Conservation (phyloP, 2,113 vertebrate species). For the Nannobrachium achirus region DNA sequence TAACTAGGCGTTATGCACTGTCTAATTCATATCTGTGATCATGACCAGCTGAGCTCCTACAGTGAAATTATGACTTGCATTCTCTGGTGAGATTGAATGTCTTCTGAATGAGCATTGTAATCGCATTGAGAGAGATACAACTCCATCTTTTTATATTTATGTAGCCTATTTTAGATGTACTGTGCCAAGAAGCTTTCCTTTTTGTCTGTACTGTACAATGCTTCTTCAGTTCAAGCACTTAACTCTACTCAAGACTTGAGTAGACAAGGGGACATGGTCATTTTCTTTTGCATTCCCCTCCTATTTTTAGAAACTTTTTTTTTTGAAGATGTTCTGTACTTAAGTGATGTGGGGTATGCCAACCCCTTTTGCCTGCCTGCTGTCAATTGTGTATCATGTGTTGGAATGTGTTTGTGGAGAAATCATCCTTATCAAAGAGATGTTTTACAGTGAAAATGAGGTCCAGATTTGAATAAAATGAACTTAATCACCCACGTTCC, state of each 20-base stretch:
- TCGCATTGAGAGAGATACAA: neutral
- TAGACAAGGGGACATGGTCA: slow-evolving; percentile 5
- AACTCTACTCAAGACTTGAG: slow-evolving; percentile 18
- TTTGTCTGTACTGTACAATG: neutral
- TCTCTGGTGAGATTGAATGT: slow-evolving; percentile 1
- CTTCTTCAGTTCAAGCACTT: slow-evolving; percentile 12
- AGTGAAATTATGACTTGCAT: slow-evolving; percentile 23
- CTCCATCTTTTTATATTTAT: slow-evolving; percentile 10
- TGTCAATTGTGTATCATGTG: slow-evolving; percentile 33
- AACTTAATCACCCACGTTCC: slow-evolving; percentile 30
- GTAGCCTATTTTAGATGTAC: slow-evolving; percentile 30
- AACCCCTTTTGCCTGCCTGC: slow-evolving; percentile 42
- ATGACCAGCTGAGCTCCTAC: neutral
- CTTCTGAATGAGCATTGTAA: slow-evolving; percentile 20
- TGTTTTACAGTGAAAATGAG: slow-evolving; percentile 59
- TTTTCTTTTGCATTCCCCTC: neutral
- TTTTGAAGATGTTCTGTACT: slow-evolving; percentile 29
- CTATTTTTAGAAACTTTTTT: slow-evolving; percentile 13
- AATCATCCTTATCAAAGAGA: slow-evolving; percentile 20
- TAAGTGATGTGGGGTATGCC: slow-evolving; percentile 26
- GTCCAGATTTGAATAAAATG: slow-evolving; percentile 68
- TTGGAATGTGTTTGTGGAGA: slow-evolving; percentile 40
- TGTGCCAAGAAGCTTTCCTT: slow-evolving; percentile 59
- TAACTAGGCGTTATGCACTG: neutral
- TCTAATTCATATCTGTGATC: neutral